These are phyloP conservation scores for Echinops telfairi DNA, from an alignment of 2,113 vertebrate species.

Conservation along the genomic window DNA sequence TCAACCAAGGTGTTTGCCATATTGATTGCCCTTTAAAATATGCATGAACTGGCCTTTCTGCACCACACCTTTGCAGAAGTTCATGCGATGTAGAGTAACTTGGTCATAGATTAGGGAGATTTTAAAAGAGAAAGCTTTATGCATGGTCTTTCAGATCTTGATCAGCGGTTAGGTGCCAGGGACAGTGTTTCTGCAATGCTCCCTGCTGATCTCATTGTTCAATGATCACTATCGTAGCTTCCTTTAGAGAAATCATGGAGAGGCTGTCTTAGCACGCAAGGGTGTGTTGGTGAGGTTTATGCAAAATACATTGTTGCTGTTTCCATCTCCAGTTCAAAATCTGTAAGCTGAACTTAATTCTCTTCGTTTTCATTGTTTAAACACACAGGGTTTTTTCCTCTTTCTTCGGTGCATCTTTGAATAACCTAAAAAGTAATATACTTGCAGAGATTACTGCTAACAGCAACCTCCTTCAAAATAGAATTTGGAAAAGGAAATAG, in stretches of 20 bases:
- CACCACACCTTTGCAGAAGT: conserved; percentile 3
- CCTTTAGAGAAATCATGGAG: background rate
- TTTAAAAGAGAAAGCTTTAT: background rate
- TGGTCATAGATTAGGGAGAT: background rate
- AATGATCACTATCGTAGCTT: background rate
- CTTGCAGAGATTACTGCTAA: background rate
- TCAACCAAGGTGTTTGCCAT: background rate
- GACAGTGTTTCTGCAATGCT: too few species aligned
- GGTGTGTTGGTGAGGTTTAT: background rate
- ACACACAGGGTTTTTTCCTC: background rate
- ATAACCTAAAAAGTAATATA: background rate
- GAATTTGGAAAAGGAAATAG: background rate
- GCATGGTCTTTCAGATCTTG: conserved; percentile 42
- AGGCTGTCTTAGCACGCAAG: background rate
- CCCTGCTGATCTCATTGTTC: background rate
- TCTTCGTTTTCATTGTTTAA: background rate
- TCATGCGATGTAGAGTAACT: background rate
- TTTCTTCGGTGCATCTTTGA: background rate
- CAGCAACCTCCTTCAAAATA: background rate
- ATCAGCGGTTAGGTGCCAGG: background rate
- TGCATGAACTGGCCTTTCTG: background rate
- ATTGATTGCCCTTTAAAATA: conserved; percentile 26
- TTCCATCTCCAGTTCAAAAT: background rate
- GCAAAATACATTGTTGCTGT: background rate
- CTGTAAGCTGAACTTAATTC: background rate